Evolutionary conservation across 2,797 vertebrate species (phyloP).

Genomic region (Pipistrellus pygmaeus): DNA sequence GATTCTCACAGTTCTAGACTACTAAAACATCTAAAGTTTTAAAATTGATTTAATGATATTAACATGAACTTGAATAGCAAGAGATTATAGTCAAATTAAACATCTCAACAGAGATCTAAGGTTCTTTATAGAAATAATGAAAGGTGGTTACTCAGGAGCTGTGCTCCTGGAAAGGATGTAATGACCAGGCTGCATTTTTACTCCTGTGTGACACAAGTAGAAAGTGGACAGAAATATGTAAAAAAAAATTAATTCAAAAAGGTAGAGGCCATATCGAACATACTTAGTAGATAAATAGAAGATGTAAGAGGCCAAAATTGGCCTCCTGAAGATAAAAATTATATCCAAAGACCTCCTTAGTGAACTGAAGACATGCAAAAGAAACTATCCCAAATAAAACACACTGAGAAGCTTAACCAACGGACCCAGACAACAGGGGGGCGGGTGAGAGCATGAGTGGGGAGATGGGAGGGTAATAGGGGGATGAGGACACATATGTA

Average conservation of each 20-base stretch:
- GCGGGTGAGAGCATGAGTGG: too few species aligned
- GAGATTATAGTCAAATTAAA: background rate
- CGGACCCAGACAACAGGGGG: too few species aligned
- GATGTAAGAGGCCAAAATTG: background rate
- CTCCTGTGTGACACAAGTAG: background rate
- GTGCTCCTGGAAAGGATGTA: background rate
- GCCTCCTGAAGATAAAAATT: background rate
- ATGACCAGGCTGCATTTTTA: background rate
- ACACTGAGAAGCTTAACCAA: background rate
- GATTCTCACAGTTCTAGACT: background rate
- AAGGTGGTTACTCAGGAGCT: background rate
- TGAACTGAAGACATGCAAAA: background rate
- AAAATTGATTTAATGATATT: conserved; percentile 45
- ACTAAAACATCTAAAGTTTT: conserved; percentile 22
- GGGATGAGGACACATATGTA: too few species aligned
- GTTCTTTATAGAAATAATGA: background rate
- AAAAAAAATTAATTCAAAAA: background rate
- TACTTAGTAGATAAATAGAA: background rate
- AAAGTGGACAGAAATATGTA: background rate
- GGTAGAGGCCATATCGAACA: background rate
- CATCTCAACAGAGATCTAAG: background rate
- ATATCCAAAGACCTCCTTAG: background rate
- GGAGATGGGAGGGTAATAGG: too few species aligned
- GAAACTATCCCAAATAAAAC: background rate
- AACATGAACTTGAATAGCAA: background rate